Evolutionary conservation across 2,797 vertebrate species (phyloP), one percentile per base, ranked within the genome.

Genomic region (Synaphobranchus kaupii): DNA sequence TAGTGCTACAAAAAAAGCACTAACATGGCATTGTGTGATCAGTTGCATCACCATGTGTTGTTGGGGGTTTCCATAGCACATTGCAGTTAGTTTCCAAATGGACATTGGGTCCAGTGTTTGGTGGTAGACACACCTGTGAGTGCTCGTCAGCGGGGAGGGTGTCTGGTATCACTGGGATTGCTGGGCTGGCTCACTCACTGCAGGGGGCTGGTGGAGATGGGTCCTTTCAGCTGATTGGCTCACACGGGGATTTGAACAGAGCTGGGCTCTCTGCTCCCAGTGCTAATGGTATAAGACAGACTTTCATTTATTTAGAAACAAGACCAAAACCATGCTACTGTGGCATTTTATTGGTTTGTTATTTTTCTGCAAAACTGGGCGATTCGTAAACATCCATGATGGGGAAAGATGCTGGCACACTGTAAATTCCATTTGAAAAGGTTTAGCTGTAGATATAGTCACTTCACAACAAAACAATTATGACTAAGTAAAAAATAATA

Each of bases 61-160:
- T 13, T 10, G 17, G 13, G 83, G 82, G 86, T 56, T 84, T 66
- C 86, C 84, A 86, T 86, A 83, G 86, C 85, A 34, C 68, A 78
- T 86, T 63, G 39, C 85, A 83, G 90, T 88, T 25, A 12, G 63
- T 90, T 90, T 86, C 90, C 34, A 54, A 88, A 66, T 88, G 84
- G 81, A 89, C 87, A 86, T 25, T 81, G 86, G 76, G 84, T 87
- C 56, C 87, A 86, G 85, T 85, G 87, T 89, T 68, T 71, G n/a
- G 56, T 54, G 84, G 86, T 88, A 73, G 48, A 22, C 80, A 89
- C 91, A 92, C 91, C 91, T 92, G 90, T 91, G 83, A 73, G 54
- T 28, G 71, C 87, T 88, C 85, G 50, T 90, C 83, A 88, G 9
- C 87, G 84, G 50, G 78, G 87, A 63, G 50, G 52, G 88, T 86